These are phyloP conservation scores for Sminthurinus aureus DNA, from an alignment of 2,888 invertebrate species.

Conservation along the genomic window DNA sequence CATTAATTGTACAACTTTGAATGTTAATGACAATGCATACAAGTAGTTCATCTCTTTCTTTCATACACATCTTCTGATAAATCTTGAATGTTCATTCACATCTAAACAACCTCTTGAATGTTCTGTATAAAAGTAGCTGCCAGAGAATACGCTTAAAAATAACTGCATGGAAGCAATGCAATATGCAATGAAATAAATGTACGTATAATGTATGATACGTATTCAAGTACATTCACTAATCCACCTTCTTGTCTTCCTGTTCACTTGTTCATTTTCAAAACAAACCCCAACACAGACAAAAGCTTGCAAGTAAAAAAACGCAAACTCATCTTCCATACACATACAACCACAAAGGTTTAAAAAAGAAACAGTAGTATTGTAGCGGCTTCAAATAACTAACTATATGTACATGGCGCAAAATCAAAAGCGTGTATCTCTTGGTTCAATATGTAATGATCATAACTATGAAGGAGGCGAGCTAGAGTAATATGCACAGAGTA, in stretches of 20 bases:
- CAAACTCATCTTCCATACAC: constrained; percentile 17
- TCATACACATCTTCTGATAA: not conserved
- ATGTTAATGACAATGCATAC: not conserved
- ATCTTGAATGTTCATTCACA: not conserved
- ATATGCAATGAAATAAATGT: too few species aligned
- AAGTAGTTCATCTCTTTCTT: not conserved
- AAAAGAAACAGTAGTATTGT: not conserved
- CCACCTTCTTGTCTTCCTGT: not conserved
- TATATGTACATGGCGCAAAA: too few species aligned
- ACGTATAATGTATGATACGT: not conserved
- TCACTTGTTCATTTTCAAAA: constrained; percentile 6
- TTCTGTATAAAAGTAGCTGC: too few species aligned
- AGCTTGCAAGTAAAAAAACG: constrained; percentile 22
- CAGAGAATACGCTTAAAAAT: too few species aligned
- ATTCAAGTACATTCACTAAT: constrained; percentile 12
- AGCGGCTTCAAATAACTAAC: constrained; percentile 19
- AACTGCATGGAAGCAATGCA: too few species aligned
- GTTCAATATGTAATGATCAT: too few species aligned
- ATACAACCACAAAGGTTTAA: not conserved
- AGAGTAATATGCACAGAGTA: too few species aligned
- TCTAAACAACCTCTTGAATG: too few species aligned
- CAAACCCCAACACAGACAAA: constrained; percentile 22
- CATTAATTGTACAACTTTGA: not conserved
- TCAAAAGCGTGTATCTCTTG: too few species aligned
- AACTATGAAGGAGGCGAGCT: too few species aligned